phyloP scores from a whole-genome alignment of 2,888 invertebrate species.

The Sialis fuliginosa region DNA sequence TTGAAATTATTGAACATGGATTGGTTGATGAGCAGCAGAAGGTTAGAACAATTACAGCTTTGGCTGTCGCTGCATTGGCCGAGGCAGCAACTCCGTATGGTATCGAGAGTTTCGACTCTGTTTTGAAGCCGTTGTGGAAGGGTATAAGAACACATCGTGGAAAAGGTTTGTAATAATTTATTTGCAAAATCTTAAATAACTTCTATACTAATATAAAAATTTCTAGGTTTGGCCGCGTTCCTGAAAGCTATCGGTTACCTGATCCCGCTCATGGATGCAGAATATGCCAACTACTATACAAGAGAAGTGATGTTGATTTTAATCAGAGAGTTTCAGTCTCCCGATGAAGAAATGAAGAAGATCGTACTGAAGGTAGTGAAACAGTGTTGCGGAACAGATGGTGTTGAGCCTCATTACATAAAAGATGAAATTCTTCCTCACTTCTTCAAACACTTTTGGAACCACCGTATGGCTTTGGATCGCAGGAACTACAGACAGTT shows the following conservation, averaged over 20 bases:
- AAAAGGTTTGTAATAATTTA: conserved; percentile 39
- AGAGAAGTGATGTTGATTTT: conserved; percentile 98
- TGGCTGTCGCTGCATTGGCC: conserved; percentile 94
- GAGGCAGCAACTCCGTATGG: conserved; percentile 99
- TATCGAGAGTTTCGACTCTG: conserved; percentile 99
- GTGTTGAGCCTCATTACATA: conserved; percentile 98
- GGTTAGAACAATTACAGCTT: conserved; percentile 94
- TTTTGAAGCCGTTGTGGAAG: conserved; percentile 97
- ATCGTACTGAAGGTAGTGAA: conserved; percentile 99
- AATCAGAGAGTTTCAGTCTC: conserved; percentile 98
- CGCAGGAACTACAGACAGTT: conserved; percentile 93
- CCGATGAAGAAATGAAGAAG: conserved; percentile 99
- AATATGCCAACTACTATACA: conserved; percentile 99
- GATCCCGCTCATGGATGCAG: conserved; percentile 99
- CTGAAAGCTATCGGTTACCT: conserved; percentile 98
- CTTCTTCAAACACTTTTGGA: conserved; percentile 99
- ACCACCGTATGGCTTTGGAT: conserved; percentile 98
- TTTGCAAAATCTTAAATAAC: too few species aligned
- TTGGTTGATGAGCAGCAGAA: conserved; percentile 98
- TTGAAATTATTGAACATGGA: conserved; percentile 98
- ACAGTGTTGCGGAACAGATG: conserved; percentile 99
- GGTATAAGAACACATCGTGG: conserved; percentile 85
- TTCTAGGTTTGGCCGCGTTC: conserved; percentile 68
- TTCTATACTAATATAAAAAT: too few species aligned
- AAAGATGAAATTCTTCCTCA: conserved; percentile 98